Evolutionary conservation across 2,797 vertebrate genomes (phyloP).

Genomic region (Crocodylus rhombifer): DNA sequence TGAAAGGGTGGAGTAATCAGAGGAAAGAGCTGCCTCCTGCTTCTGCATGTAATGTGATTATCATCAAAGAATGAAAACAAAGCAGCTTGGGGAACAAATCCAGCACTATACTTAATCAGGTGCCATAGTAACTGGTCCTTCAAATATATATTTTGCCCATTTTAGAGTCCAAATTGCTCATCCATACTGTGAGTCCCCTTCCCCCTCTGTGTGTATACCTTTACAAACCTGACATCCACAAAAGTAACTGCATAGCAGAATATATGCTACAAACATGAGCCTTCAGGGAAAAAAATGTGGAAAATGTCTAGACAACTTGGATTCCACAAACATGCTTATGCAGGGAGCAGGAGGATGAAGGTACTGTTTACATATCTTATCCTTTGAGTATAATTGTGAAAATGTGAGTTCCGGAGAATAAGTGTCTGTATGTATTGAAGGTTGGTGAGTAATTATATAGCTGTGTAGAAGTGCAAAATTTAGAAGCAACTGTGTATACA

Average conservation of each 20-base stretch:
- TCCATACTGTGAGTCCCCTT: background rate
- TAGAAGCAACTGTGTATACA: background rate
- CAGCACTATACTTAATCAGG: conserved; percentile 56
- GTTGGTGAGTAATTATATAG: background rate
- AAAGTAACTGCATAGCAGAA: background rate
- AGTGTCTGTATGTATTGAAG: conserved; percentile 22
- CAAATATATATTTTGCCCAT: conserved; percentile 4
- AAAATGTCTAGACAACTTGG: conserved; percentile 83
- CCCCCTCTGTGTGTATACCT: background rate
- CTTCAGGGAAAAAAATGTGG: conserved; percentile 25
- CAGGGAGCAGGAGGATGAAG: conserved; percentile 75
- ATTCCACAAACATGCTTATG: conserved; percentile 80
- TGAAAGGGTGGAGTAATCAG: background rate
- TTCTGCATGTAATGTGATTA: conserved; percentile 33
- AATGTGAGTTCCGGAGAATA: conserved; percentile 23
- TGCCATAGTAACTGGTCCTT: conserved; percentile 81
- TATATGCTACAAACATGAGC: background rate
- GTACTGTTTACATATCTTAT: conserved; percentile 59
- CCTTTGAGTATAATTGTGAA: conserved; percentile 26
- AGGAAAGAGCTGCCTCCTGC: background rate
- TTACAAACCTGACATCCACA: background rate
- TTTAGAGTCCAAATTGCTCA: conserved; percentile 24
- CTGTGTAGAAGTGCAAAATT: background rate
- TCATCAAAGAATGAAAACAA: conserved; percentile 51
- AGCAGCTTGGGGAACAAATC: conserved; percentile 72